Base-by-base conservation (phyloP, 2,888 invertebrate genomes). In the Hypolimnas misippus region DNA sequence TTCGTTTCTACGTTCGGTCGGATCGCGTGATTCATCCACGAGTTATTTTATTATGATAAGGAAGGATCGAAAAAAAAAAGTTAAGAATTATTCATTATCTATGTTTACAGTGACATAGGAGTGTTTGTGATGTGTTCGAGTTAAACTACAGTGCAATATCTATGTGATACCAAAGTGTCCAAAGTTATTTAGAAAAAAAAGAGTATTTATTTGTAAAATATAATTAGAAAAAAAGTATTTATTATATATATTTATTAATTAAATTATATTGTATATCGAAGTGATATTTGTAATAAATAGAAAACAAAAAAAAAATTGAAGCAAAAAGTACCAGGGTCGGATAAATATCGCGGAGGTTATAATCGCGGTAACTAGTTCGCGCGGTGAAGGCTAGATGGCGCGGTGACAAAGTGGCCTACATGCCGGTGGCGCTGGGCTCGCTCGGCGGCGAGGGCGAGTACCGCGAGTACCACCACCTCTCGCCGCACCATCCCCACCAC, bases 321-420 rank as follows among this genome's bases (percentile, higher is more conserved):
- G 16, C 35, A n/a, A 19, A 57, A 54, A 57, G 52, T 62, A 65
- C 65, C 31, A 62, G 56, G 52, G 8, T 44, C 16, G 55, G 51
- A 59, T 42, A 50, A 55, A 31, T 4, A 12, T 17, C 6, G 40
- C 3, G 29, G 33, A 58, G 14, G 38, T 50, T 49, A 46, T n/a
- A 40, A 40, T 40, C 19, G 17, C 40, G 17, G 19, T 21, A 19
- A 19, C 21, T 44, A 56, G 55, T 50, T 56, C 62, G 57, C 67
- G 65, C 72, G 68, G 73, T 62, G 44, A 53, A 44, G 46, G 76
- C 70, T 75, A 87, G 89, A 93, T 93, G 93, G 84, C 87, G 85
- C 92, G 93, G 93, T 93, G 93, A 93, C 93, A 93, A 92, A 78
- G 94, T 93, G 94, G 93, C 93, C 87, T 93, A 92, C 92, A 93